Evolutionary conservation across 1,140 invertebrate genomes (phyloP).

Genomic region (Dinoponera quadriceps): DNA sequence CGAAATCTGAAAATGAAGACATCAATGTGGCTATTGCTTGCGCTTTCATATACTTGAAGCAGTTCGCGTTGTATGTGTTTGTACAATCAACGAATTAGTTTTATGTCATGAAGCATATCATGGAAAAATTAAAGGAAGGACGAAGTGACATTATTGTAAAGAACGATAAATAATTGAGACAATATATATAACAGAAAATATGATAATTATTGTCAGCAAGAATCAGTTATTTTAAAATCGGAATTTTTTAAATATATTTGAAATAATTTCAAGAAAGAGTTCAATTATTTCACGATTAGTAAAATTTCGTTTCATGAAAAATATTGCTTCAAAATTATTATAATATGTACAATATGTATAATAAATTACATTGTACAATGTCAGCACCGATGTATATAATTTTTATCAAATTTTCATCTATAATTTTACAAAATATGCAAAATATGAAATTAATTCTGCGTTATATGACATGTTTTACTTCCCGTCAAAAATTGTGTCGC

Average conservation of each 20-base stretch:
- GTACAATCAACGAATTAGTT: neutral
- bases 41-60: conserved; percentile 4
- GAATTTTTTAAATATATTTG: neutral
- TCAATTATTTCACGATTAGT: neutral
- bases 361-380: no score
- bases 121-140: no score
- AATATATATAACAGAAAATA: no score
- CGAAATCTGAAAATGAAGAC: conserved; percentile 85
- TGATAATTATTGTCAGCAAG: no score
- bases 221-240: no score
- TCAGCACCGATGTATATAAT: no score
- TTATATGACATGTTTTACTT: neutral
- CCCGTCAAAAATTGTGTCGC: neutral
- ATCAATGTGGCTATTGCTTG: conserved; percentile 43
- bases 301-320: neutral
- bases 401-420: no score
- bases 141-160: no score
- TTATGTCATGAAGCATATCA: neutral
- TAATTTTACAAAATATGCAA: no score
- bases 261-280: neutral
- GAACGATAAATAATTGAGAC: no score
- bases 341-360: no score
- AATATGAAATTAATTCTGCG: neutral
- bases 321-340: no score
- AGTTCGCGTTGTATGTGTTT: neutral